These are phyloP conservation scores for Polietes domitor DNA, from an alignment of 2,888 invertebrate species.

Conservation along the genomic window DNA sequence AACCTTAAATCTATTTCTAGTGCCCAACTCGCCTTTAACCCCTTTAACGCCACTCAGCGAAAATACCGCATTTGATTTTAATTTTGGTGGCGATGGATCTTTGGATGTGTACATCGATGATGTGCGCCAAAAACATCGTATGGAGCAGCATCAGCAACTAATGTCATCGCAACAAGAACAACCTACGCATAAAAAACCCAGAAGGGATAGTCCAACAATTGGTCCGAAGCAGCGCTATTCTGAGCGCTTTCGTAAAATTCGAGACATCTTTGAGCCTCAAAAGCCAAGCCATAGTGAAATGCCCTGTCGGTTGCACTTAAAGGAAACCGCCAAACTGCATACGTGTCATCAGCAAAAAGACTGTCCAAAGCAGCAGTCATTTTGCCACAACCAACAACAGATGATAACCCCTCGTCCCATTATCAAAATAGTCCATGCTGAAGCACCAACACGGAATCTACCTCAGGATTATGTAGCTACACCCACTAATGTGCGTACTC, in stretches of 20 bases:
- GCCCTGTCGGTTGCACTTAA: neutral
- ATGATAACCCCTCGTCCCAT: neutral
- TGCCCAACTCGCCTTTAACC: conserved; percentile 72
- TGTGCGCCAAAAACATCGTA: conserved; percentile 52
- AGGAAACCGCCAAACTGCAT: conserved; percentile 8
- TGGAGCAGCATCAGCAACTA: conserved; percentile 46
- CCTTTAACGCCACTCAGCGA: conserved; percentile 72
- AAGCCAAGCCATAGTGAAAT: neutral
- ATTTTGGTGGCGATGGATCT: conserved; percentile 63
- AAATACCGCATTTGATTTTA: conserved; percentile 70
- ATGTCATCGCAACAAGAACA: neutral
- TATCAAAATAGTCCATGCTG: conserved; percentile 31
- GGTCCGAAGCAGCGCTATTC: conserved; percentile 41
- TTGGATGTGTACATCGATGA: conserved; percentile 53
- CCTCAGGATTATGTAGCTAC: conserved; percentile 20
- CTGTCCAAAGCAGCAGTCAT: neutral
- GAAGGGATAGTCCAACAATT: conserved; percentile 1
- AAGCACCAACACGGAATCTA: neutral
- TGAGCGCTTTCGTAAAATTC: conserved; percentile 52
- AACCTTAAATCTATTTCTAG: conserved; percentile 59
- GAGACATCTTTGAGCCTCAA: conserved; percentile 48
- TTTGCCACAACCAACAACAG: neutral
- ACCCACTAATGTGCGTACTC: conserved; percentile 46
- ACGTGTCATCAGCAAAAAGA: conserved; percentile 7
- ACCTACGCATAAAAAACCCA: conserved; percentile 22